Evolutionary conservation across 2,113 vertebrate species (phyloP).

Genomic region (Myiagra hebetior): DNA sequence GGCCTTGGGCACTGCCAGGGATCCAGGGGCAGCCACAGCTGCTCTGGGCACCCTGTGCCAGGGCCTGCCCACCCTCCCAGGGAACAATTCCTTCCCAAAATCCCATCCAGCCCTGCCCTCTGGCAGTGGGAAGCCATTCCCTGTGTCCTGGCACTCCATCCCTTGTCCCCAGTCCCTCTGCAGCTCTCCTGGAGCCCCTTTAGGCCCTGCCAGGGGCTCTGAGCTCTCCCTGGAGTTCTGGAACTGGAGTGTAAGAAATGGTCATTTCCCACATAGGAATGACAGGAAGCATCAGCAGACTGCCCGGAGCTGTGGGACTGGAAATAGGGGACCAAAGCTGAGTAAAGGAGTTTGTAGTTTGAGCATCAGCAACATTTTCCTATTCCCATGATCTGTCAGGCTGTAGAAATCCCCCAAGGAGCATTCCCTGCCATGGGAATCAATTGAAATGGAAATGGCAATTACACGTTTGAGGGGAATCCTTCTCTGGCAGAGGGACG

Average conservation of each 20-base stretch:
- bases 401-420: constrained; percentile 38
- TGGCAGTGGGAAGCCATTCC: not conserved
- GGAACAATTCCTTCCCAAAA: not conserved
- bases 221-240: not conserved
- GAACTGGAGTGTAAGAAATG: not conserved
- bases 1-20: not conserved
- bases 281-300: not conserved
- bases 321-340: not conserved
- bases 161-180: not conserved
- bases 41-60: not conserved
- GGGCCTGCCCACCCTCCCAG: not conserved
- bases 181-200: not conserved
- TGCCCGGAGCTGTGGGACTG: not conserved
- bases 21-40: not conserved
- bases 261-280: not conserved
- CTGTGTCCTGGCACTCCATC: not conserved
- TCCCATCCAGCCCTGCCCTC: not conserved
- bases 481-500: not conserved
- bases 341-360: not conserved
- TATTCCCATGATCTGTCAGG: constrained; percentile 22
- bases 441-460: constrained; percentile 37
- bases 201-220: not conserved
- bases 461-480: not conserved
- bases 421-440: constrained; percentile 26
- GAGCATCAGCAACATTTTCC: not conserved